Evolutionary conservation across 2,113 vertebrate genomes (phyloP), one percentile per base, ranked within the genome.

Genomic region (Sigmodon hispidus): DNA sequence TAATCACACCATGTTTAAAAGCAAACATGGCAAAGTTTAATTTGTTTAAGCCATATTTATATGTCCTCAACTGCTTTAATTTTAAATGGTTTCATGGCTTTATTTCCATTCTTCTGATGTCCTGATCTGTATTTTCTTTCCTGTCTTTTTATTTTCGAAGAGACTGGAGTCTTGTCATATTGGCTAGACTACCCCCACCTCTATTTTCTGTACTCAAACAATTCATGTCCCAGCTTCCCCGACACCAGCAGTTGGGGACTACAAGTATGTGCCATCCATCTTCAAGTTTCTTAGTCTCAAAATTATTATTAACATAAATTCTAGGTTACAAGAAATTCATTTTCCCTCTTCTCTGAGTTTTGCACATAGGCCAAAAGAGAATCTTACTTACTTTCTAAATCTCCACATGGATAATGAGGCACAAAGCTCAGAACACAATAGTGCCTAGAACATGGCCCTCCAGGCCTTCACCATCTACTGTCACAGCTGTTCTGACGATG

Each of bases 211-310:
- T 1, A 55, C 7, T 57, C 52, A 59, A 50, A 7, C 40, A 57
- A 52, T 87, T 57, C 22, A n/a, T 40, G 7, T 4, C 45, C 65
- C 40, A 29, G 52, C 43, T 36, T 50, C 26, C 59, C 6, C 16
- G 26, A 63, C 8, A 5, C 43, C 4, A 26, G 65, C 26, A 61
- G 75, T 19, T 43, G 21, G 34, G 63, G 63, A 48, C 50, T 9
- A 55, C 26, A 63, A 16, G 61, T 24, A 59, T 1, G 50, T 26
- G 10, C 2, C 29, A 40, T 0, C 43, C 75, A 29, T n/a, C 43
- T 55, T 84, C 50, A 96, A 43, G 72, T 77, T 80, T 69, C 76
- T 76, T 79, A 89, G 84, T 83, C 84, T 76, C 67, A 93, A 92
- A 75, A 43, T 73, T n/a, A 17, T 15, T n/a, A 52, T 22, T 10